Evolutionary conservation across 2,888 invertebrate genomes (phyloP).

Genomic region (Meloe dianella): DNA sequence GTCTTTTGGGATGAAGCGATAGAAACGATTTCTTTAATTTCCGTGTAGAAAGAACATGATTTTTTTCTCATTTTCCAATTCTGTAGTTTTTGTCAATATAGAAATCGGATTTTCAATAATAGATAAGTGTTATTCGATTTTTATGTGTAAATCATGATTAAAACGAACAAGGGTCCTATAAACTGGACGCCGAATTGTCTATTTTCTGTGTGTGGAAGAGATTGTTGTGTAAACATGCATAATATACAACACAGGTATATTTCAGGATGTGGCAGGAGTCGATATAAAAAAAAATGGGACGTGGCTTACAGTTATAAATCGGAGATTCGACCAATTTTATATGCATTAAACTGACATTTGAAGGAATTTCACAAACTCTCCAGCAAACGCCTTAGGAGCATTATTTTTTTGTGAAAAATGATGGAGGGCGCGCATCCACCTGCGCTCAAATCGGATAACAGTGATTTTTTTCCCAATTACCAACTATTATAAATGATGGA

Average conservation of each 20-base stretch:
- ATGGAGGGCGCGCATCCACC: no score
- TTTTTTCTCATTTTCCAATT: neutral
- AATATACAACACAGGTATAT: neutral
- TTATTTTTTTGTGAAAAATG: neutral
- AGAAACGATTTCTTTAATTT: neutral
- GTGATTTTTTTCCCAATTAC: neutral
- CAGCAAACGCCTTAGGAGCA: neutral
- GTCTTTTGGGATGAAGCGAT: neutral
- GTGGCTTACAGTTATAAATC: neutral
- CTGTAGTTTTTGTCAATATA: no score
- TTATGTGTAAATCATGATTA: no score
- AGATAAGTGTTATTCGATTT: no score
- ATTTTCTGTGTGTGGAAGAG: neutral
- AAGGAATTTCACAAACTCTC: neutral
- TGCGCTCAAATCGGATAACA: neutral
- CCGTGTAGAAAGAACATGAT: neutral
- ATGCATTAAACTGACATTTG: neutral
- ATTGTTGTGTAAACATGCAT: neutral
- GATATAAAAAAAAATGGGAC: neutral
- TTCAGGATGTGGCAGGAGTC: neutral
- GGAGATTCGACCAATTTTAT: neutral
- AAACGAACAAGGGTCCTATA: no score
- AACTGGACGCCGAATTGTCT: no score
- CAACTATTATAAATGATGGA: neutral
- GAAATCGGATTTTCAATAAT: neutral